Evolutionary conservation across 2,888 invertebrate genomes (phyloP), one percentile per base, ranked within the genome.

Genomic region (Mechanitis mazaeus): DNA sequence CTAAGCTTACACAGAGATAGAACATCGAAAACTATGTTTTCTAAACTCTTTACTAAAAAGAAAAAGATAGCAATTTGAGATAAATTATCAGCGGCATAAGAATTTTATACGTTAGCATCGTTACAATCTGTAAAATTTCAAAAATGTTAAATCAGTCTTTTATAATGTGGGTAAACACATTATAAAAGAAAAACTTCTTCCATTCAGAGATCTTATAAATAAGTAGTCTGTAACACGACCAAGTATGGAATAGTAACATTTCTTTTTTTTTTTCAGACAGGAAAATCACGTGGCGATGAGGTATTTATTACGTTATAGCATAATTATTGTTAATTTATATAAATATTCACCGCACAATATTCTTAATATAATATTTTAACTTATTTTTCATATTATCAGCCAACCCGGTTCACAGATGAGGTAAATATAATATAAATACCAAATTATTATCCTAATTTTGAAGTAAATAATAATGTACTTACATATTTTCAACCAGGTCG

Each of bases 251-350:
- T 20, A 20, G 20, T 20, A 20, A 20, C 20, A 20, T 20, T 20
- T 20, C n/a, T 61, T 58, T 42, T 42, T 42, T 42, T 56, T 58
- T 78, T 78, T 59, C 76, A 84, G 84, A 84, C 84, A 38, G 84
- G 84, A 60, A 79, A 84, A 70, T 84, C 84, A 5, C 77, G 80
- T 67, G 84, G 83, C 54, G 83, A 84, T 65, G 81, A 82, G 81
- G 84, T 84, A 75, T 63, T 9, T 61, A 35, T 46, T 54, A n/a
- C 31, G 11, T 42, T 28, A 9, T 53, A 58, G 20, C 20, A 20
- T 50, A 33, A 35, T 12, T 12, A 12, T 50, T 35, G 4, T 47
- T n/a, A 58, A 50, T 47, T 33, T 54, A 59, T 35, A 58, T 45
- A 50, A 28, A 50, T 31, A 31, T 6, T 31, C 5, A 5, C 6